Evolutionary conservation across 1,140 invertebrate genomes (phyloP).

Genomic region (Drosophila grimshawi): DNA sequence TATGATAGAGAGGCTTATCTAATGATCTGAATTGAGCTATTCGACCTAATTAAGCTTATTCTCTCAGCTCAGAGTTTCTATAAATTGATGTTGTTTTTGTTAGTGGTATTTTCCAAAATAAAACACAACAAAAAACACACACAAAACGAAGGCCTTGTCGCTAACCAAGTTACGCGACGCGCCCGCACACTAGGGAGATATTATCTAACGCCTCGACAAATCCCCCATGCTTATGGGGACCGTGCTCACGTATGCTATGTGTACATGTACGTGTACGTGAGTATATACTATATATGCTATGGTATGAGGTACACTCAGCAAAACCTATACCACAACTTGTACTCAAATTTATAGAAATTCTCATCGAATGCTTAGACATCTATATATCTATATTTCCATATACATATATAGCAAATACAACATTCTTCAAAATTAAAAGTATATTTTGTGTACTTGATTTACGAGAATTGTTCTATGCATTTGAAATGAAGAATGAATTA

Average conservation of each 20-base stretch:
- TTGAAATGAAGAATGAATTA: too few species aligned
- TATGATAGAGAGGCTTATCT: too few species aligned
- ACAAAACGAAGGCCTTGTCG: conserved; percentile 35
- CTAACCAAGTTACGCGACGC: conserved; percentile 55
- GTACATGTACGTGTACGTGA: background rate
- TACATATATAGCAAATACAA: too few species aligned
- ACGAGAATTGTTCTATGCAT: too few species aligned
- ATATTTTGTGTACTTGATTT: too few species aligned
- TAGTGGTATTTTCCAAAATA: conserved; percentile 2
- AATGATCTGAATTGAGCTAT: background rate
- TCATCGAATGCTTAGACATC: too few species aligned
- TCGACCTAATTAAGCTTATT: conserved; percentile 41
- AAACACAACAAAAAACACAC: background rate
- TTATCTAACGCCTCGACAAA: conserved; percentile 77
- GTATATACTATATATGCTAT: background rate
- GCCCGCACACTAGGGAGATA: conserved; percentile 57
- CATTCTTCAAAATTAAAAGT: too few species aligned
- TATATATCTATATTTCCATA: too few species aligned
- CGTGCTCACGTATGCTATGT: conserved; percentile 13
- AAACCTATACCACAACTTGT: background rate
- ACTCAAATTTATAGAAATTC: too few species aligned
- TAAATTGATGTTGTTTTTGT: conserved; percentile 14
- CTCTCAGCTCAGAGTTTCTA: conserved; percentile 20
- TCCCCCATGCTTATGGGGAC: conserved; percentile 60
- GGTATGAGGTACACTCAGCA: background rate